These are phyloP conservation scores for Ctenoplectra terminalis DNA, from an alignment of 1,140 invertebrate genomes.

Conservation along the genomic window DNA sequence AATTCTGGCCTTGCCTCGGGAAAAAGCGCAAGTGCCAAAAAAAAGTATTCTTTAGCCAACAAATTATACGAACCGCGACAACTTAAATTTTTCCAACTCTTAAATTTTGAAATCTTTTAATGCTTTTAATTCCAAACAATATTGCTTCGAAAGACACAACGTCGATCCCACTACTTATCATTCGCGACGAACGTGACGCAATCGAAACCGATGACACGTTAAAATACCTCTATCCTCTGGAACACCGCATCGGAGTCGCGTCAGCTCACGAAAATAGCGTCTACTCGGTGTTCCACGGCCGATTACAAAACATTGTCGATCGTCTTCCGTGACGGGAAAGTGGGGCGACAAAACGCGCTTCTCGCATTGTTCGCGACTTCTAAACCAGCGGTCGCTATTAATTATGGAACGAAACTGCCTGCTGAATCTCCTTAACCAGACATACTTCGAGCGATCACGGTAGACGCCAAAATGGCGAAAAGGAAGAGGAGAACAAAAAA, in stretches of 20 bases:
- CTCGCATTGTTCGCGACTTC: conserved; percentile 6
- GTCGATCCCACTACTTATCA: neutral
- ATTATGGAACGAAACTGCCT: neutral
- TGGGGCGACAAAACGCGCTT: conserved; percentile 19
- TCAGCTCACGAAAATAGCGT: conserved; percentile 33
- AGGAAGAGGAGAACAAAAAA: neutral
- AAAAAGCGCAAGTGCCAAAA: neutral
- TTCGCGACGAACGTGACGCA: neutral
- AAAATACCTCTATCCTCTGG: neutral
- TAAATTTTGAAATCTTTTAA: neutral
- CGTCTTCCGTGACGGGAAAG: conserved; percentile 35
- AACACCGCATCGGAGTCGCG: conserved; percentile 1
- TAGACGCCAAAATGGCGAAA: too few species aligned
- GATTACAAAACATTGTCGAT: conserved; percentile 50
- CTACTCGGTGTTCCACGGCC: neutral
- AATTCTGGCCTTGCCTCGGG: conserved; percentile 1
- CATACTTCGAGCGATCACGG: neutral
- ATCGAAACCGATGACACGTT: conserved; percentile 13
- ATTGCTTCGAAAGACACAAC: neutral
- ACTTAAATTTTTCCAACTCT: neutral
- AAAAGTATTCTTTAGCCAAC: too few species aligned
- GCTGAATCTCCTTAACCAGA: neutral
- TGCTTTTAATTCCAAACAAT: neutral
- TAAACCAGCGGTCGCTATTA: neutral
- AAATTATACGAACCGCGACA: too few species aligned